Percentiles rank a stretch among this genome's conserved stretches.
phyloP scores from a whole-genome alignment of 2,113 vertebrate species.

The Dryoscopus gambensis region DNA sequence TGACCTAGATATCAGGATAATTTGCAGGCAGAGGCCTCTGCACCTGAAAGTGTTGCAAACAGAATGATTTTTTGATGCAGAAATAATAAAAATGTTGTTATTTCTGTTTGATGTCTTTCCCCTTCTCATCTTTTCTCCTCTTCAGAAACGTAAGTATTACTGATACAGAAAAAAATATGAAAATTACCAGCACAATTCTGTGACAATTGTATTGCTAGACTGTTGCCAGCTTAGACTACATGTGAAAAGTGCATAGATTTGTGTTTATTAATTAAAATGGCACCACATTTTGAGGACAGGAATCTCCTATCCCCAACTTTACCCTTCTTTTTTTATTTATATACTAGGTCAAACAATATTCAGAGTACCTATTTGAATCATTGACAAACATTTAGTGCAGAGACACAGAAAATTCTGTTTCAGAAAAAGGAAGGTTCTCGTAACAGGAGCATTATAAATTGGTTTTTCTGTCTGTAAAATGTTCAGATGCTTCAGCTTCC shows the following conservation, averaged over 20 bases:
- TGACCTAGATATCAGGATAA: slow-evolving; percentile 2
- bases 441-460: background rate
- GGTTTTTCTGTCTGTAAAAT: background rate
- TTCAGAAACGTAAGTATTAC: background rate
- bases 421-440: background rate
- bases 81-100: background rate
- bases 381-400: background rate
- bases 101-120: background rate
- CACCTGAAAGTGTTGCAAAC: background rate
- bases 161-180: background rate
- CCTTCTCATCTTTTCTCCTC: background rate
- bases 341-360: background rate
- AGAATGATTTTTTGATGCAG: background rate
- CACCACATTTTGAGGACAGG: background rate
- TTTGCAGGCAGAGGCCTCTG: background rate
- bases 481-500: background rate
- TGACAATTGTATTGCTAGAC: background rate
- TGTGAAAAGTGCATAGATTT: background rate
- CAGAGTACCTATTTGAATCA: background rate
- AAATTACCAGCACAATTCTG: background rate
- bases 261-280: background rate
- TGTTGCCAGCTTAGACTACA: background rate
- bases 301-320: background rate
- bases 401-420: background rate
- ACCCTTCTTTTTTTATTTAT: background rate